Base-by-base conservation (phyloP, 2,113 vertebrate species). In the Perca schrenkii region DNA sequence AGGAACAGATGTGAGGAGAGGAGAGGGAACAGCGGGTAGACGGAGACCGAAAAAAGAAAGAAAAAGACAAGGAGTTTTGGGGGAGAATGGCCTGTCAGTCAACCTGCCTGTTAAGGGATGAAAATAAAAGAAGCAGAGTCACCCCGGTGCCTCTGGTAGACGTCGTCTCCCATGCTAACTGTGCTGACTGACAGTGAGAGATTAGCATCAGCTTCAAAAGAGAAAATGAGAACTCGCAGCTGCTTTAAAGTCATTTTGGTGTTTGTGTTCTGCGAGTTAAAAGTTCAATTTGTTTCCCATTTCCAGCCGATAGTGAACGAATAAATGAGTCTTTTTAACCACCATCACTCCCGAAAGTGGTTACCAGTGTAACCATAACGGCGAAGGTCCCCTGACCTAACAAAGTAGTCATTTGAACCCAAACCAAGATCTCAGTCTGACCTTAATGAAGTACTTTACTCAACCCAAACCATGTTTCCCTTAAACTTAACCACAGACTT, bases 1-100 rank as follows among this genome's bases (percentile, higher is more conserved):
- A 75, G 8, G 47, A 77, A 66, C 80, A 72, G 74, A 72, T 71
- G 84, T 63, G 58, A 61, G 6, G 34, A 75, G 34, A 40, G 34
- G 28, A 65, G 25, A 47, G 17, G 17, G 61, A 52, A 19, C 43
- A 68, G 62, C n/a, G 6, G 47, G 67, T 21, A 12, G 25, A 8
- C 10, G 1, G 47, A 70, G 17, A 34, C 28, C 4, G 10, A 31
- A 28, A 6, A 31, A 31, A 21, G 6, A 46, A 25, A 25, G 40
- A 3, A 14, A 43, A 17, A 43, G 12, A 64, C 0, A 19, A 50
- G 46, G 40, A 1, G 25, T 60, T 36, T 85, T 36, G 19, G 62
- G 71, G 71, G 52, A 57, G 70, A 34, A 2, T 22, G 15, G 53
- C 16, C 65, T 71, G 65, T 68, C 77, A 71, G 28, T 80, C 67